Evolutionary conservation across 2,797 vertebrate genomes (phyloP).

Genomic region (Ambastaia sidthimunki): DNA sequence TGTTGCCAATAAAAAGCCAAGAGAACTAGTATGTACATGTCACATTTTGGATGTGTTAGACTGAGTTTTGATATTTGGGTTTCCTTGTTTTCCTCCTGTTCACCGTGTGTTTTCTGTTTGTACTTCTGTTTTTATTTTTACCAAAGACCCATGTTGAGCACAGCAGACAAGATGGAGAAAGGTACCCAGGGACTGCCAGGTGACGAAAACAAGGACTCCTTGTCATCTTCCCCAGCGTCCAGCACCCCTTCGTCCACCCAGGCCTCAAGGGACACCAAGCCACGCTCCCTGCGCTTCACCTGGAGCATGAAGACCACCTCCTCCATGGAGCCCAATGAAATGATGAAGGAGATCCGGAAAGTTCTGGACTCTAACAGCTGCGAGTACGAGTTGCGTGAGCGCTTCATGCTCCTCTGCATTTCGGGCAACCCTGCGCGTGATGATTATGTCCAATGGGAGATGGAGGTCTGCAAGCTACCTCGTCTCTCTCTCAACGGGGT

Average conservation of each 20-base stretch:
- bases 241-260: conserved; percentile 56
- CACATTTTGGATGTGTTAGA: conserved; percentile 17
- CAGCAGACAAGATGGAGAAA: conserved; percentile 67
- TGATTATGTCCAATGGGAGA: conserved; percentile 86
- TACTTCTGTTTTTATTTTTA: conserved; percentile 18
- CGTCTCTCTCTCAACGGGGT: conserved; percentile 85
- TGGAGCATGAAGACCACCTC: conserved; percentile 89
- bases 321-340: conserved; percentile 85
- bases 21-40: conserved; percentile 10
- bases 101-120: conserved; percentile 15
- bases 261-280: conserved; percentile 73
- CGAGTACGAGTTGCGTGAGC: conserved; percentile 82
- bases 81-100: conserved; percentile 7
- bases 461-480: conserved; percentile 87
- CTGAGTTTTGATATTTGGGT: not conserved
- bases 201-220: conserved; percentile 67
- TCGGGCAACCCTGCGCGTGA: conserved; percentile 79
- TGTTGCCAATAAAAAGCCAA: not conserved
- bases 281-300: conserved; percentile 80
- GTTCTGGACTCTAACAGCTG: conserved; percentile 86
- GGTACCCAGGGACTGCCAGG: conserved; percentile 57
- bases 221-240: conserved; percentile 60
- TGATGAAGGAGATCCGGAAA: conserved; percentile 87
- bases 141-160: conserved; percentile 67
- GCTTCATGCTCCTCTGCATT: conserved; percentile 83